Evolutionary conservation across 1,140 invertebrate species (phyloP), one percentile per base, ranked within the genome.

Genomic region (Meloidogyne chitwoodi): DNA sequence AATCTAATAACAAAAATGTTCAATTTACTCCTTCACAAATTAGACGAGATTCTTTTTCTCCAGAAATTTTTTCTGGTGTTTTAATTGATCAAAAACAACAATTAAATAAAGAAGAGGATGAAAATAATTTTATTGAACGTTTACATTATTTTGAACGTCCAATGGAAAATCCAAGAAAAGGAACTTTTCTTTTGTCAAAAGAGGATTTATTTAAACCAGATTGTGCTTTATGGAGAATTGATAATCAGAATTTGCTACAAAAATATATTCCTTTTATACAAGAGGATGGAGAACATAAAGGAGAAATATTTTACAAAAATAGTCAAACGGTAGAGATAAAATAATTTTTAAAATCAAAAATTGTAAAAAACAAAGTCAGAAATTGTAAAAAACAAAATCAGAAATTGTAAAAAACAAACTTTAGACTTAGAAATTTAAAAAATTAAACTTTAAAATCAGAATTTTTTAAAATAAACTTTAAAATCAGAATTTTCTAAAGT

Each of bases 201-300:
- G 75, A 78, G 5, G 79, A 81, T 38, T 56, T 75, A 19, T 78
- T 81, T 41, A 79, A 66, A 19, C 5, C 56, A 4, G 80, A 81
- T 26, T 81, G 79, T 75, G 34, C 75, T 26, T 66, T 81, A 24
- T 81, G 79, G 79, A 76, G 66, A 19, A 75, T 81, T 34, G 79
- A 81, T 62, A 81, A 76, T 68, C 79, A 81, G 29, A 81, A 81
- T 76, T 75, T 81, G 34, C 34, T 81, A 29, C 79, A 81, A 41
- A 81, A 82, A 76, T 81, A 75, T 79, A 16, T 82, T 16, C 79
- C 80, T 41, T 31, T 74, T 22, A 2, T 41, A 24, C 22, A 56
- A 63, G 69, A 38, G 2, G 27, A 75, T 1, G 48, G 48, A 8
- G 48, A 56, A 56, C n/a, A 56, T n/a, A 56, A 56, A 56, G 75